Base-by-base conservation (phyloP, 1,140 invertebrate species). In the Thalassaphorura encarpata region DNA sequence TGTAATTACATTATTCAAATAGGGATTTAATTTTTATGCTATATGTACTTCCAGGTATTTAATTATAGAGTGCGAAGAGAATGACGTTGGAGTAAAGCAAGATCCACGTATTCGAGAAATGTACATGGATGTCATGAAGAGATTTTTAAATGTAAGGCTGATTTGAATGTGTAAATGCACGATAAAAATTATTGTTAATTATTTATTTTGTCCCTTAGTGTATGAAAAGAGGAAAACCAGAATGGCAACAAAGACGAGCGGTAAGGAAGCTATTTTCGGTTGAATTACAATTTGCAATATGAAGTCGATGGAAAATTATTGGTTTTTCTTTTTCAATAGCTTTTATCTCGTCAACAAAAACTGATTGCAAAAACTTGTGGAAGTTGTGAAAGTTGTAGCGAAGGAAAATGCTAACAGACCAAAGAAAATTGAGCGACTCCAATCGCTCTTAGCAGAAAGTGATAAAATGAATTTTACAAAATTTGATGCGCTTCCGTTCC, bases 401-500 rank as follows among this genome's bases (percentile, higher is more conserved):
- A 76, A 87, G 49, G 93, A 97, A 74, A 88, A 85, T 71, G 91
- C 87, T 4, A 94, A 90, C 72, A 77, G 94, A 8, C 86, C 84
- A 67, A 90, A 88, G 70, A 98, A 97, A 72, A 81, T 86, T 16
- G 92, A 96, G 68, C 80, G 85, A 63, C 76, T 95, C 6, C 87
- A 91, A 69, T 78, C 84, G 29, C 71, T 95, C 2, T 72, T 97
- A 3, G 78, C 80, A 13, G 77, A 83, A 4, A 85, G 89, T 69
- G 54, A 63, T 36, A 79, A 80, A 24, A 11, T 36, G 11, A 94
- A 93, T 74, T 94, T 97, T 73, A 78, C 83, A 0, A 84, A 83
- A 69, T 94, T 97, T 73, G 92, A 96, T 65, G 84, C 89, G 0
- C 81, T 97, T 58, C 89, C 91, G 0, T 85, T 98, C 67, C 93